Conservation (phyloP, 2,113 vertebrate genomes). For the Furnarius figulus region DNA sequence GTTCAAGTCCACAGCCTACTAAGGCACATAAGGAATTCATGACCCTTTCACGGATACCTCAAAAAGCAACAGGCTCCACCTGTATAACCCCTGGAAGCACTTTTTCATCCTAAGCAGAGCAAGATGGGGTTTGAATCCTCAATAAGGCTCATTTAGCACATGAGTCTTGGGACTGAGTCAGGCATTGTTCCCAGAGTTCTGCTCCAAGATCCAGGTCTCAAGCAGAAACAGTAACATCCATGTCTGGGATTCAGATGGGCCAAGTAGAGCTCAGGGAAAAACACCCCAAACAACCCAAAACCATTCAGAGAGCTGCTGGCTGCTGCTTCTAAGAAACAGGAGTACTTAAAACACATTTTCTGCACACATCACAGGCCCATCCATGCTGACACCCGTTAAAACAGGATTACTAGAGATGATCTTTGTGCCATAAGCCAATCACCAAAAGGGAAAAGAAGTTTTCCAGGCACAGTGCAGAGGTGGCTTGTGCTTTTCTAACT, state of each 20-base stretch:
- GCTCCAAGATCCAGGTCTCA: background rate
- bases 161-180: background rate
- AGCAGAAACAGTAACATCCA: background rate
- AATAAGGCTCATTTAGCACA: accelerated
- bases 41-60: background rate
- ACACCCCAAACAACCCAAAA: accelerated
- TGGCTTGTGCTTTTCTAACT: background rate
- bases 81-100: background rate
- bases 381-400: background rate
- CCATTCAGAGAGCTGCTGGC: background rate
- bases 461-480: background rate
- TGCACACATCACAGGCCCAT: background rate
- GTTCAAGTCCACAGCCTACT: background rate
- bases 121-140: background rate
- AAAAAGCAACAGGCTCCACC: background rate
- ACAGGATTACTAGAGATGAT: background rate
- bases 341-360: background rate
- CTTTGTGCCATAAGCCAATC: background rate
- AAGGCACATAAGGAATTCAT: background rate
- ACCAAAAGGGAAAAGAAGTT: background rate
- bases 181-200: background rate
- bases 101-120: background rate
- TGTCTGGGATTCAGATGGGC: background rate
- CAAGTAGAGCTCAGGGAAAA: background rate
- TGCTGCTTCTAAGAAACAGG: background rate